A percentile compares a stretch with the other conserved stretches of the same genome.
Conservation (phyloP, 2,113 vertebrate species). For the Mesitornis unicolor region DNA sequence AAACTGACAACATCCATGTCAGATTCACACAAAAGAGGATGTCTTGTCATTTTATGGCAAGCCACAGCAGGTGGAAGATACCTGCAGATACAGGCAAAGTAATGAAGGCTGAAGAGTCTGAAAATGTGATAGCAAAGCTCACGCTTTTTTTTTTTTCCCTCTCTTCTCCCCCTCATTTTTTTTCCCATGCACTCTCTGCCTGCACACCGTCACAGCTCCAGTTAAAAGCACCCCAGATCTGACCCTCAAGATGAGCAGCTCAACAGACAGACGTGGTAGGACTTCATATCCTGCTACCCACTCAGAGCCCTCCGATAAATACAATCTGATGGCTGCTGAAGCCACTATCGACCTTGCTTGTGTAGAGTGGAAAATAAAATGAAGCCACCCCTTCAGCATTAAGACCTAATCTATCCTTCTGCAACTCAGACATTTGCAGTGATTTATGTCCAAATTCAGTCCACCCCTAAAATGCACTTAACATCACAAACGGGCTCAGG, state of each 20-base stretch:
- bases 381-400: not conserved
- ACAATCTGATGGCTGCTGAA: not conserved
- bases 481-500: not conserved
- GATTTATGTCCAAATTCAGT: not conserved
- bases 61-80: not conserved
- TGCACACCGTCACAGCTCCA: not conserved
- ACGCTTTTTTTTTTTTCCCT: not conserved
- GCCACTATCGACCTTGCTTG: not conserved
- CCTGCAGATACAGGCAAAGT: not conserved
- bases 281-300: not conserved
- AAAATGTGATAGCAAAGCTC: not conserved
- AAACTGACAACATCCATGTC: not conserved
- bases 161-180: fast-evolving
- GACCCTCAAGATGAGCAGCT: not conserved
- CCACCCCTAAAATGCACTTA: not conserved
- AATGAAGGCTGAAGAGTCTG: not conserved
- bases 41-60: not conserved
- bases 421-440: not conserved
- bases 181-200: not conserved
- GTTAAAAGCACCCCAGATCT: not conserved
- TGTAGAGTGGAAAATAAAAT: not conserved
- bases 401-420: conserved; percentile 9
- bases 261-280: not conserved
- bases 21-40: not conserved
- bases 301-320: not conserved